phyloP scores from a whole-genome alignment of 2,888 invertebrate species.

The Trichacis sp. region DNA sequence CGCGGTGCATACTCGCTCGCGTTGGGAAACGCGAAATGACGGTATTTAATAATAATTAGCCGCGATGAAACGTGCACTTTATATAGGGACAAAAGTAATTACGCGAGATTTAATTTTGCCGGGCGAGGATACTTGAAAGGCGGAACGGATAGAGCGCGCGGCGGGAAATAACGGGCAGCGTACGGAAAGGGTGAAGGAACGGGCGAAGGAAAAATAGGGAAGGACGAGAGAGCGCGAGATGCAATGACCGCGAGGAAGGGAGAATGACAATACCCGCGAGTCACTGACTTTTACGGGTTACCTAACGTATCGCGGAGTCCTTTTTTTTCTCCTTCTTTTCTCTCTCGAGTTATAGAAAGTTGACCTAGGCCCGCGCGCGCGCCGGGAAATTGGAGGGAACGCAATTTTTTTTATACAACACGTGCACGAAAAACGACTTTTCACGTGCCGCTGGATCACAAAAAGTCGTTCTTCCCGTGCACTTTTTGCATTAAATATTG shows the following conservation, averaged over 20 bases:
- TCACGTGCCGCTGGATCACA: no score
- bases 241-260: not conserved
- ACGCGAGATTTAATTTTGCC: not conserved
- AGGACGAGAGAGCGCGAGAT: not conserved
- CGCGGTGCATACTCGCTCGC: not conserved
- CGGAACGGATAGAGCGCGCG: not conserved
- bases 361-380: no score
- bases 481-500: no score
- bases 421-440: no score
- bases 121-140: not conserved
- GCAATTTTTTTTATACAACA: no score
- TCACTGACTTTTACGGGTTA: no score
- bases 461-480: no score
- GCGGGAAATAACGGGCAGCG: not conserved
- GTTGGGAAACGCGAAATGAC: not conserved
- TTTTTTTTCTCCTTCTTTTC: no score
- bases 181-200: not conserved
- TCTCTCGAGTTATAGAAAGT: no score
- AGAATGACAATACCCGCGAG: not conserved
- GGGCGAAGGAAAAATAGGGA: not conserved
- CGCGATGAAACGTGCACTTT: not conserved
- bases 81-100: not conserved
- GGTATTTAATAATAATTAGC: not conserved
- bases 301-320: no score
- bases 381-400: no score